Base-by-base conservation (phyloP, 2,888 invertebrate species). In the Andrena flavipes region DNA sequence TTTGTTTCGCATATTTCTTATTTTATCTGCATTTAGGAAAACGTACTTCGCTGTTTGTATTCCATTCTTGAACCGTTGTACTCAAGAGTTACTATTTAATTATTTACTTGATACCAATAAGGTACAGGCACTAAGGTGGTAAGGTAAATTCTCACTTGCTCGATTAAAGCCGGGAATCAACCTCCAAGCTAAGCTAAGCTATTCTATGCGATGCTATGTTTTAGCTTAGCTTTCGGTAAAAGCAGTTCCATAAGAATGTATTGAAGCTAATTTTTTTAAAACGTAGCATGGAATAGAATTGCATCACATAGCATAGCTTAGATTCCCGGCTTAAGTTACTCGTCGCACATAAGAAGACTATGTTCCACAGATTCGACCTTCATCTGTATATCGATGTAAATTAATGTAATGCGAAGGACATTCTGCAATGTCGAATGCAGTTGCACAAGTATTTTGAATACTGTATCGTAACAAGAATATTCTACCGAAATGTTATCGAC, bases 371-470 rank as follows among this genome's bases (percentile, higher is more conserved):
- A 63, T 75, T 74, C 65, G 68, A 74, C 26, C 59, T 51, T 81
- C 26, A 68, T 64, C 16, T 54, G 33, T 81, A 70, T 82, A 75
- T 82, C 65, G 16, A 63, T 68, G 71, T 8, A 70, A 64, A 70
- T 64, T 54, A 67, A 62, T 54, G 16, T 33, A 13, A 67, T 67
- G 51, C 29, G 71, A 4, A 60, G 23, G 26, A 56, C 60, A 77
- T 54, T 56, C 54, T 68, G 4, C n/a, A 20, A 63, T 20, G 42
- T 54, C 35, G 35, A 60, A 51, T 80, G 64, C 30, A 68, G 23
- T 56, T 42, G 16, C 63, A 56, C n/a, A 26, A 48, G 63, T 26
- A 33, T 26, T 54, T 78, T 20, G 30, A 49, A 64, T 60, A 51
- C n/a, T 33, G 35, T 49, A n/a, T 26, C 59, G 30, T 29, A 10